A percentile compares a stretch with the other conserved stretches of the same genome.
These are phyloP conservation scores for Xestobium rufovillosum DNA, from an alignment of 2,888 invertebrate genomes.

Conservation along the genomic window DNA sequence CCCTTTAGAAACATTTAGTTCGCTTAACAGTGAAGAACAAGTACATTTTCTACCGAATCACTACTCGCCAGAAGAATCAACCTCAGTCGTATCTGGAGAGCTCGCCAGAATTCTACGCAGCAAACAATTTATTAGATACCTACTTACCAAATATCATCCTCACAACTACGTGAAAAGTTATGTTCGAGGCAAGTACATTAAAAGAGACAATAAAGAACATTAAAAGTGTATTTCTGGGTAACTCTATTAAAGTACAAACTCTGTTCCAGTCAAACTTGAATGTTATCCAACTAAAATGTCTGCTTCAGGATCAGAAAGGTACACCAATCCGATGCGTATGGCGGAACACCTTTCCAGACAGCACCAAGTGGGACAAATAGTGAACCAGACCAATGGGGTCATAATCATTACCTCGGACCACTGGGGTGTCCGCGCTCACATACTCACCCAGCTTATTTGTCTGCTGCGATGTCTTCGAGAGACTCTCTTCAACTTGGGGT, in stretches of 20 bases:
- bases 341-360: constrained; percentile 64
- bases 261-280: no score
- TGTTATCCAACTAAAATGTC: neutral
- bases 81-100: constrained; percentile 58
- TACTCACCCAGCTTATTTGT: constrained; percentile 48
- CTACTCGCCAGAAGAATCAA: constrained; percentile 53
- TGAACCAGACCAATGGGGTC: constrained; percentile 40
- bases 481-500: constrained; percentile 34
- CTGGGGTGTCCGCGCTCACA: constrained; percentile 40
- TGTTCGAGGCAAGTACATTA: constrained; percentile 58
- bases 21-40: constrained; percentile 43
- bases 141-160: constrained; percentile 69
- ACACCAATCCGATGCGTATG: constrained; percentile 53
- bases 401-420: constrained; percentile 35
- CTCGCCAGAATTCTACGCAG: constrained; percentile 68
- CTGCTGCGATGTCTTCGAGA: constrained; percentile 34
- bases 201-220: no score
- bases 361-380: constrained; percentile 46
- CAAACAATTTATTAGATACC: constrained; percentile 47
- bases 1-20: constrained; percentile 42
- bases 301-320: constrained; percentile 41
- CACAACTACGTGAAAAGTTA: constrained; percentile 61
- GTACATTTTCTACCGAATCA: constrained; percentile 35
- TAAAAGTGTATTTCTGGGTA: no score
- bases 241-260: no score